Evolutionary conservation across 2,797 vertebrate species (phyloP), one percentile per base, ranked within the genome.

Genomic region (Echiichthys vipera): DNA sequence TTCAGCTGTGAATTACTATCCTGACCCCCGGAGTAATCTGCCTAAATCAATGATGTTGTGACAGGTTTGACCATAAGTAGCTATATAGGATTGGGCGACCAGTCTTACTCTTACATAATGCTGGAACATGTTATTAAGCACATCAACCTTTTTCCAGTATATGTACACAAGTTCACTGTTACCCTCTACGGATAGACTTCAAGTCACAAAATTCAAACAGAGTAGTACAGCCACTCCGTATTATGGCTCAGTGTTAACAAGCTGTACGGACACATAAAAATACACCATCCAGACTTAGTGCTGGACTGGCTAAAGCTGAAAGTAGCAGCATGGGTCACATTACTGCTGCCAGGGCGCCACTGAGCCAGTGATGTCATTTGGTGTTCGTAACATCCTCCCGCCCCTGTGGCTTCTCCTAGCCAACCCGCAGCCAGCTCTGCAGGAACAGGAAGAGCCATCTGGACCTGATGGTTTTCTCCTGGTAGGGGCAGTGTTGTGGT

Each of bases 361-460:
- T 71, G 64, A 76, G 83, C 78, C 49, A 43, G 66, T 87, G 89
- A 90, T 87, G 85, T 91, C 89, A 88, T 86, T 36, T 65, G 47
- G 65, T 62, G 84, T 61, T 78, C 57, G 78, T 92, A 83, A 89
- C 86, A 74, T 88, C 87, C 77, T 84, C 76, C 64, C 27, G 69
- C 73, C 84, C 76, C 83, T 8, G 45, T 77, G 74, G 81, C 67
- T 86, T 62, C n/a, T 83, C 42, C 18, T 65, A 84, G 77, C 80
- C 85, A 89, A 88, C 86, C 83, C 85, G 82, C 77, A 85, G 85
- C 20, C 43, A 81, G 71, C 90, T 25, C 91, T 55, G 74, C 83
- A 86, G 89, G 92, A 89, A 81, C 80, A 90, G 88, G 86, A 92
- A 88, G 86, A 87, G 67, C 94, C 95, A 95, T 95, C 94, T 95